Evolutionary conservation across 2,888 invertebrate genomes (phyloP), one percentile per base, ranked within the genome.

Genomic region (Sepioteuthis lessoniana): DNA sequence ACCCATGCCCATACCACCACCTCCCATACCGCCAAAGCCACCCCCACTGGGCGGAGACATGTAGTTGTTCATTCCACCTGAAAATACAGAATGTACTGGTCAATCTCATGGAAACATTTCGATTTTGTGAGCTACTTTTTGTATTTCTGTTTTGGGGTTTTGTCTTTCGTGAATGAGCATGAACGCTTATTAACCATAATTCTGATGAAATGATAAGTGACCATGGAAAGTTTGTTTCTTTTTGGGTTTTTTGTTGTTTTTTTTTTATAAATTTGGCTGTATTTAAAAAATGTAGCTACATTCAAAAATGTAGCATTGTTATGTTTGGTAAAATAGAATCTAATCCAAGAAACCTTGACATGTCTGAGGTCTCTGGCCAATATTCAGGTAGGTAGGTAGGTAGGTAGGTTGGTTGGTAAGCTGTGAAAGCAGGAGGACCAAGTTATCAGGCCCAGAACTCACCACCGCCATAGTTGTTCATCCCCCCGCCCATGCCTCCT

Each of bases 31-130:
- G 55, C 93, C 95, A 94, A 94, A 94, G 91, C 94, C 94, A 55
- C 95, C 95, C 31, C 95, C 95, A 92, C 46, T 92, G 46, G 92
- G 47, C 47, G 92, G 92, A 94, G 95, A 94, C 91, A 95, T 94
- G 92, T 94, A 95, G 94, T 93, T 95, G 91, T 94, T 94, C 95
- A 95, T 95, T 10, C 95, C 95, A 94, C 95, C 94, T 93, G 76
- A 76, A 76, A 76, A 76, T 94, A 93, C 76, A 76, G 76, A 76
- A 76, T 76, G 76, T 13, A 76, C n/a, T n/a, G 76, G 76, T 76
- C 76, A 76, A 76, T 76, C 76, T n/a, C 76, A 76, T 76, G 76
- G 76, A 76, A 76, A 76, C 76, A 76, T 76, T 76, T 76, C n/a
- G 76, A 76, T 76, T 76, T 76, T 76, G 76, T 76, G 76, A n/a